Evolutionary conservation across 1,140 invertebrate genomes (phyloP), one percentile per base, ranked within the genome.

Genomic region (Steinernema khuongi): DNA sequence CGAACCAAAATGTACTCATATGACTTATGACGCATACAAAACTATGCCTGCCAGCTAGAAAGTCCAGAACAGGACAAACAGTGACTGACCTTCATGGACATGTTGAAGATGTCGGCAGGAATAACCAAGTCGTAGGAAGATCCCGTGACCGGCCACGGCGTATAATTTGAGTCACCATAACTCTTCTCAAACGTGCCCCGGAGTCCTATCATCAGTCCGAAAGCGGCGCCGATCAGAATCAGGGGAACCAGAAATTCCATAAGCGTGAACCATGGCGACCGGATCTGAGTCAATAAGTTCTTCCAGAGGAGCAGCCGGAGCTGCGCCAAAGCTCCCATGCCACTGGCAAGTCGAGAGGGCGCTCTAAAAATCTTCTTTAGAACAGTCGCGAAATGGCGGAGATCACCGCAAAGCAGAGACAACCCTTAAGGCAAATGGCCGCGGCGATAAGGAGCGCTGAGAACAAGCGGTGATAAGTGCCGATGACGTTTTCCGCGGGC

Each of bases 231-330:
- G 68, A 81, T 80, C n/a, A 81, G 72, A 32, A 81, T 32, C 30
- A 82, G 70, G 0, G 80, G 80, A 0, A 81, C 72, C n/a, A 81
- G 41, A 32, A 81, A 77, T 41, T 81, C 80, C 17, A 81, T 69
- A 1, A 79, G 44, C 18, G 80, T 83, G 32, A 81, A 81, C 70
- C 74, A 76, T n/a, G 80, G 80, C 26, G 81, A 82, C 31, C 80
- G 69, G 32, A 72, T 67, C 72, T 81, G 80, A 18, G 70, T 72
- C 22, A 81, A 41, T 31, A 73, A 43, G 67, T 81, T 81, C 70
- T 82, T 81, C 80, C 80, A 81, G 31, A 81, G 67, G 18, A 81
- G 70, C 41, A 81, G 70, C 29, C 81, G 73, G n/a, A 81, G 73
- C 67, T 81, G 80, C 18, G 33, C 26, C 22, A 81, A 73, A 29